Evolutionary conservation across 2,888 invertebrate species (phyloP), one percentile per base, ranked within the genome.

Genomic region (Trimorus sp.): DNA sequence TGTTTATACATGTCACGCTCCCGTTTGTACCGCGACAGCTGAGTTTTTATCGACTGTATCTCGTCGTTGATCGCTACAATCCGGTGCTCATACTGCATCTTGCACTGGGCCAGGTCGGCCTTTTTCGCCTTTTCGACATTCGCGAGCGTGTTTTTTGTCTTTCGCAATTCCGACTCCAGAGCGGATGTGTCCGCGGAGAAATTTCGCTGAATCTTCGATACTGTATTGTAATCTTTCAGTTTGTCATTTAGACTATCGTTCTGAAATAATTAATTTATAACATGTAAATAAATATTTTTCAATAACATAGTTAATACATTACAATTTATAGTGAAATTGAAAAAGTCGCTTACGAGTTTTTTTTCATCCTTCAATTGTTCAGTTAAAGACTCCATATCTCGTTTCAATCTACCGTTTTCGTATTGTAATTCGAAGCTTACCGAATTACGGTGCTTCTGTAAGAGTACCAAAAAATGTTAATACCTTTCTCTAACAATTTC

Each of bases 1-100:
- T 97, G 97, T 85, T 97, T 96, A 89, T 96, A 97, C 66, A 96
- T 96, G 89, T 98, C 98, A 70, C 97, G 94, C 92, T 98, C 98
- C 79, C 97, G 93, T 89, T 97, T 96, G 90, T 97, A 97, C 86
- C 97, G 94, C 26, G 95, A 93, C 2, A 92, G 88, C 93, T 96
- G 96, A 83, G 94, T 94, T 90, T 97, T 97, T 87, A 97, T 93
- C 7, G 96, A 95, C 85, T 96, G 95, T 48, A 97, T 93, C 92
- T 98, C 98, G 82, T 96, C 96, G 83, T 95, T 94, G 89, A 98
- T 95, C 12, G 96, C 94, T 83, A 94, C 95, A 90, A 97, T 94
- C 90, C 97, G 96, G 84, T 95, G 95, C 88, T 98, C 98, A 89
- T 97, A 97, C 68, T 97, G 94, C 91, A 96, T 93, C 91, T 97